Percentiles rank a stretch among this genome's conserved stretches.
phyloP scores from a whole-genome alignment of 2,113 vertebrate species.

The Myrmecobius fasciatus region DNA sequence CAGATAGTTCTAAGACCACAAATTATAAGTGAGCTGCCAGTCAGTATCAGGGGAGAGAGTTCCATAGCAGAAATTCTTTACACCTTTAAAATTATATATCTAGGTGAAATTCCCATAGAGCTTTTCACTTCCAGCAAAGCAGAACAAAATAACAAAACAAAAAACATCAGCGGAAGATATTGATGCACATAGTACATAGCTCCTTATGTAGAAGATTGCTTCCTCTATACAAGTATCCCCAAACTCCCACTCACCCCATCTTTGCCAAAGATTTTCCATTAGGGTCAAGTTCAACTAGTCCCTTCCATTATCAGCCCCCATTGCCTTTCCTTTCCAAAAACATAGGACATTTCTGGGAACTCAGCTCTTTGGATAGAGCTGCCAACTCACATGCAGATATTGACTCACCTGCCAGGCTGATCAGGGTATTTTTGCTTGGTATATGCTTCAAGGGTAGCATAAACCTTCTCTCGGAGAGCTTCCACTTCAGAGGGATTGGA shows the following conservation, averaged over 20 bases:
- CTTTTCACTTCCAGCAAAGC: background rate
- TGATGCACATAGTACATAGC: background rate
- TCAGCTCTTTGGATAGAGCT: background rate
- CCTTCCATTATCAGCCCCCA: background rate
- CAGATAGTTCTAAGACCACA: background rate
- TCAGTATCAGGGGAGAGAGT: background rate
- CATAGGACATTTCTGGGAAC: background rate
- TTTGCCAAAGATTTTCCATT: background rate
- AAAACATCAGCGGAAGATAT: background rate
- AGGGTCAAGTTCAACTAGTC: background rate
- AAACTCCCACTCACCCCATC: background rate
- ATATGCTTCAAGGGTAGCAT: slow-evolving; percentile 96
- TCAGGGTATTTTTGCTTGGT: slow-evolving; percentile 98
- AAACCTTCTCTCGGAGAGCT: slow-evolving; percentile 93
- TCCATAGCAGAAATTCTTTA: background rate
- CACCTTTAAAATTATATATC: background rate
- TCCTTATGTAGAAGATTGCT: background rate
- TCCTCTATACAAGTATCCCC: background rate
- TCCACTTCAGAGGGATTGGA: slow-evolving; percentile 95
- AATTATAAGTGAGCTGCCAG: background rate
- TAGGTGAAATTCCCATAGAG: background rate
- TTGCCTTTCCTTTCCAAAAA: background rate
- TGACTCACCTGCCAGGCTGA: slow-evolving; percentile 94
- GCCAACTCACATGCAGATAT: background rate
- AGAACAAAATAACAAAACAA: background rate